Conservation (phyloP, 2,797 vertebrate species). For the Danio choprae region DNA sequence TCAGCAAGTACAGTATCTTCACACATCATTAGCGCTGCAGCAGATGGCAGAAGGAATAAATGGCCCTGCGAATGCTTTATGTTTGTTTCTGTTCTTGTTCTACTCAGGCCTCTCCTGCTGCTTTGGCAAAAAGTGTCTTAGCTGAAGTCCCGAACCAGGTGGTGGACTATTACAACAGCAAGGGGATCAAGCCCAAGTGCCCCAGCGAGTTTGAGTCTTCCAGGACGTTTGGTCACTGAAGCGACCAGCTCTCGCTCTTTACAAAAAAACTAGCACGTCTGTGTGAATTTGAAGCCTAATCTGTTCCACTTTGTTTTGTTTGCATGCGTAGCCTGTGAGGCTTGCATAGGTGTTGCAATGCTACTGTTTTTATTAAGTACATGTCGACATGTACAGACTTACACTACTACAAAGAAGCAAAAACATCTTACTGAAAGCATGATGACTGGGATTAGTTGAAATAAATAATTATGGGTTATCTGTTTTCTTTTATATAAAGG, state of each 20-base stretch:
- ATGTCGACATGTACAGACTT: slow-evolving; percentile 35
- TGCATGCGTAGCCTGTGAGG: slow-evolving; percentile 87
- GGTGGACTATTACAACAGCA: slow-evolving; percentile 98
- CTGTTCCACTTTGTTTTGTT: slow-evolving; percentile 64
- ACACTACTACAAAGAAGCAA: slow-evolving; percentile 73
- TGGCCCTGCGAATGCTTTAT: neutral
- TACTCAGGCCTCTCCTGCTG: slow-evolving; percentile 91
- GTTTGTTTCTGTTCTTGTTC: slow-evolving; percentile 7
- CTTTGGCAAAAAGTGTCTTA: slow-evolving; percentile 93
- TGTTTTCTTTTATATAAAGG: slow-evolving; percentile 88
- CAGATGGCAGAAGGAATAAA: slow-evolving; percentile 30
- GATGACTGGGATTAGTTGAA: slow-evolving; percentile 76
- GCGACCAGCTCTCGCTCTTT: slow-evolving; percentile 64
- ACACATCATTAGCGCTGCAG: slow-evolving; percentile 30
- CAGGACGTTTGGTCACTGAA: slow-evolving; percentile 89
- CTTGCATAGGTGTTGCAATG: slow-evolving; percentile 78
- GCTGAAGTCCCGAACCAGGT: slow-evolving; percentile 98
- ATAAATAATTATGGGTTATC: slow-evolving; percentile 68
- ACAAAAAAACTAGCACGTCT: slow-evolving; percentile 78
- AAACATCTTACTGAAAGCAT: slow-evolving; percentile 83
- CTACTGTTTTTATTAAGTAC: slow-evolving; percentile 74
- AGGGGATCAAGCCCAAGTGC: slow-evolving; percentile 95
- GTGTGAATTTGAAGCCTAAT: slow-evolving; percentile 78
- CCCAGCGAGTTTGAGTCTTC: slow-evolving; percentile 90
- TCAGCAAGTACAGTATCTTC: slow-evolving; percentile 30